Evolutionary conservation across 2,888 invertebrate genomes (phyloP), one percentile per base, ranked within the genome.

Genomic region (Muscina levida): DNA sequence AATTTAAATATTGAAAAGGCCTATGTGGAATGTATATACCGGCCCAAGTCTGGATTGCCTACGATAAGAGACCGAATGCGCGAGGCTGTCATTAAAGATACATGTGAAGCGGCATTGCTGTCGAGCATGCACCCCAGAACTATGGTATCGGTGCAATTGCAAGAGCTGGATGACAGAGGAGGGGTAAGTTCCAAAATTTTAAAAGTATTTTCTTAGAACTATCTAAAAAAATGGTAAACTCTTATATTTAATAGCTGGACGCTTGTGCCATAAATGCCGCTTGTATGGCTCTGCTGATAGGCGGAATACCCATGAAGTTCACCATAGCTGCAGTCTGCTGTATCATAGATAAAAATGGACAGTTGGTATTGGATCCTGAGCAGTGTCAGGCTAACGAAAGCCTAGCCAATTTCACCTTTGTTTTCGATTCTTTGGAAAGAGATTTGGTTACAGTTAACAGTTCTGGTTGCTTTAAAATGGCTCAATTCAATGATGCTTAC

Each of bases 101-200:
- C 95, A 0, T 95, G 96, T 89, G 95, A 97, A 88, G 91, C 94
- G 11, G 93, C 95, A 0, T 89, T 98, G 42, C 87, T 95, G 1
- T 91, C 94, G 0, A 91, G 93, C 19, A 87, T 96, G 44, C 95
- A 97, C 91, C 97, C 98, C 3, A 92, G 97, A 65, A 94, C 97
- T 0, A 93, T 94, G 26, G 93, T 98, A 84, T 92, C 93, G 0
- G 91, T 98, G 48, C 94, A 95, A 71, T 89, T 98, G 71, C 97
- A 98, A 89, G 97, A 98, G 91, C 90, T 97, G 86, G 96, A 97
- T 87, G 94, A 97, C 90, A 93, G 92, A 88, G 96, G 96, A 84
- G 94, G 95, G 84, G 97, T 97, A 90, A 92, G 91, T 72, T n/a
- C n/a, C n/a, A n/a, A 57, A 19, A 3, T 31, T 31, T 31, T 8